Evolutionary conservation across 2,113 vertebrate species (phyloP), one percentile per base, ranked within the genome.

Genomic region (Tapirus terrestris): DNA sequence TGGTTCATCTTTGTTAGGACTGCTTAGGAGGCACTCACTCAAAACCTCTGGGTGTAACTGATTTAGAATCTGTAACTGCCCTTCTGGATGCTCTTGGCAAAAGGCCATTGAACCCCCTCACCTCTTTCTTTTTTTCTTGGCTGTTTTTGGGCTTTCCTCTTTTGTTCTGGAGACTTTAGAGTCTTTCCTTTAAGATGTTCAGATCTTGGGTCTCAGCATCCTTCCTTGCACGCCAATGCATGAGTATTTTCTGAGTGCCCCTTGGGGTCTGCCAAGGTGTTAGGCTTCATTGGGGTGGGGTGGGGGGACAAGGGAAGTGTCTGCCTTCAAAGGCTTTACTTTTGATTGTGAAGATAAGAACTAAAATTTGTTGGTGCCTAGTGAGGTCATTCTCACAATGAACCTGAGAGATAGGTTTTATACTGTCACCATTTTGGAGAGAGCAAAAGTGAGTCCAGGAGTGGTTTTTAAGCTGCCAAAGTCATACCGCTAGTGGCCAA

Each of bases 1-100:
- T 27, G 39, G 8, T 39, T 61, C 61, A 20, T 56, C 20, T 86
- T 60, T 45, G 4, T 73, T 53, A 16, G 14, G 29, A 77, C 27
- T 68, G 17, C 8, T 4, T 13, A 51, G 43, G 73, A 73, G 43
- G 9, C 10, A 3, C 5, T 58, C 31, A 21, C 18, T 81, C 43
- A 39, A 72, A 83, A 95, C n/a, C 72, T 43, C 31, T 23, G 13
- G 12, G 14, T 58, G 27, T 14, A 51, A 58, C 23, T 90, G 76
- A 70, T 48, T 60, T 51, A 36, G 90, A 95, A 83, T 58, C 20
- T 2, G 1, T 23, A 8, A 21, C 60, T 56, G 4, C 5, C 16
- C 16, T 70, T 86, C 23, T 45, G 13, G 3, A 58, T 51, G 7
- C 36, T 93, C 29, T 86, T 96, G 86, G 48, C 43, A 93, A 79